These are phyloP conservation scores for Diplosoma virens DNA, from an alignment of 23 tunicate species.

Conservation along the genomic window DNA sequence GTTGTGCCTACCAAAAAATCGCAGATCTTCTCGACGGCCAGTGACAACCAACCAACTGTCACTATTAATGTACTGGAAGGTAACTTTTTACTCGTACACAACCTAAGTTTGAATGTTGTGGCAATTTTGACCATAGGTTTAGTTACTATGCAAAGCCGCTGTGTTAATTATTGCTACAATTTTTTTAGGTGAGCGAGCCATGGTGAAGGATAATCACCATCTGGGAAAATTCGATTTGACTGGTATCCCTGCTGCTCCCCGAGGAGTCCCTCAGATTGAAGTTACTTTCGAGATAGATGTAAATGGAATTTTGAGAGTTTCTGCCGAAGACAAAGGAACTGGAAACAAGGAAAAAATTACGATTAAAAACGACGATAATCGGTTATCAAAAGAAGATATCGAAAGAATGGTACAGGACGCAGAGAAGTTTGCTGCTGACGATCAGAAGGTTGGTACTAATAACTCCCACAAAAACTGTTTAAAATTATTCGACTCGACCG, in stretches of 20 bases:
- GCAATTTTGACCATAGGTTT: too few species aligned
- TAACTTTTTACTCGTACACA: slow-evolving; percentile 1
- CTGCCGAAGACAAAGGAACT: slow-evolving; percentile 98
- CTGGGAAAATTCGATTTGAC: slow-evolving; percentile 97
- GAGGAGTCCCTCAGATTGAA: slow-evolving; percentile 96
- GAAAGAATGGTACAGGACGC: slow-evolving; percentile 98
- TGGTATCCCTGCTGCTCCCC: slow-evolving; percentile 96
- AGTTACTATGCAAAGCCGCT: too few species aligned
- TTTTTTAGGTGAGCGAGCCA: slow-evolving; percentile 90
- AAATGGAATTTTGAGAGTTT: slow-evolving; percentile 91
- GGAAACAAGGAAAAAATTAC: slow-evolving; percentile 97
- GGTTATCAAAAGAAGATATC: slow-evolving; percentile 91
- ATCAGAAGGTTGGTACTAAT: slow-evolving; percentile 69
- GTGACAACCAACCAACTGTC: slow-evolving; percentile 97
- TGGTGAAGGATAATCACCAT: slow-evolving; percentile 96
- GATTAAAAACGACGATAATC: slow-evolving; percentile 86
- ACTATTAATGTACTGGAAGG: slow-evolving; percentile 95
- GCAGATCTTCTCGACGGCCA: slow-evolving; percentile 96
- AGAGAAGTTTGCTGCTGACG: slow-evolving; percentile 91
- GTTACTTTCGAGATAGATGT: slow-evolving; percentile 98
- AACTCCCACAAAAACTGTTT: too few species aligned
- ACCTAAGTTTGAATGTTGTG: too few species aligned
- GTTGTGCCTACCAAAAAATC: slow-evolving; percentile 98
- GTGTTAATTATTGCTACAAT: too few species aligned
- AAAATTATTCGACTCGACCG: too few species aligned